These are phyloP conservation scores for Alauda arvensis DNA, from an alignment of 2,797 vertebrate species.

Conservation along the genomic window DNA sequence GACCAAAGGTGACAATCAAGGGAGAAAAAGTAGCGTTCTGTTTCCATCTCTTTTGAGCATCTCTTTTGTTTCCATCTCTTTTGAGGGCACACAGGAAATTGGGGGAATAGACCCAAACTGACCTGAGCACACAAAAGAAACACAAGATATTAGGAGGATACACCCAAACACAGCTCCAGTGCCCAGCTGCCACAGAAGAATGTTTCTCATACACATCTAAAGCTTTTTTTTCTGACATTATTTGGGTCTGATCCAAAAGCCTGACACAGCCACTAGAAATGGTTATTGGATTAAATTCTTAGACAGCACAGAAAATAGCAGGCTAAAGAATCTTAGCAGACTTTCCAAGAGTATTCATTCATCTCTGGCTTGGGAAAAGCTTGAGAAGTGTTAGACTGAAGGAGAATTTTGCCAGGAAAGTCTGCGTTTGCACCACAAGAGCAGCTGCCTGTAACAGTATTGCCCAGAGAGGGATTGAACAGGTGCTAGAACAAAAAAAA, in stretches of 20 bases:
- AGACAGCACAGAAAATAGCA: slow-evolving; percentile 51
- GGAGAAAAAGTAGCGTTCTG: not conserved
- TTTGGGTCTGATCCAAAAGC: slow-evolving; percentile 31
- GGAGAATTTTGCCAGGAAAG: slow-evolving; percentile 31
- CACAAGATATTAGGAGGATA: not conserved
- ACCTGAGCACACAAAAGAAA: not conserved
- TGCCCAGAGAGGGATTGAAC: not conserved
- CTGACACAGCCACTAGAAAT: slow-evolving; percentile 36
- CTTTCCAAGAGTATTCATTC: slow-evolving; percentile 49
- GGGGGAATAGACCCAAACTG: not conserved
- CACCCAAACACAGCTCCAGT: not conserved
- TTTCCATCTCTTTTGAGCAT: not conserved
- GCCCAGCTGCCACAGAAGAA: not conserved
- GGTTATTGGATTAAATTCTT: slow-evolving; percentile 59
- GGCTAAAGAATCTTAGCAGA: slow-evolving; percentile 36
- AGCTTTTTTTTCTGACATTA: not conserved
- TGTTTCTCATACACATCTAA: not conserved
- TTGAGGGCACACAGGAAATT: not conserved
- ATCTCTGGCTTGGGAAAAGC: slow-evolving; percentile 23
- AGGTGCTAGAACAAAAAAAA: not conserved
- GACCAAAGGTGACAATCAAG: not conserved
- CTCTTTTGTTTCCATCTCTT: not conserved
- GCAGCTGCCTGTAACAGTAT: not conserved
- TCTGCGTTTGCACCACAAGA: not conserved
- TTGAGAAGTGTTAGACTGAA: slow-evolving; percentile 23